Conservation (phyloP, 2,113 vertebrate species). For the Marmota monax region DNA sequence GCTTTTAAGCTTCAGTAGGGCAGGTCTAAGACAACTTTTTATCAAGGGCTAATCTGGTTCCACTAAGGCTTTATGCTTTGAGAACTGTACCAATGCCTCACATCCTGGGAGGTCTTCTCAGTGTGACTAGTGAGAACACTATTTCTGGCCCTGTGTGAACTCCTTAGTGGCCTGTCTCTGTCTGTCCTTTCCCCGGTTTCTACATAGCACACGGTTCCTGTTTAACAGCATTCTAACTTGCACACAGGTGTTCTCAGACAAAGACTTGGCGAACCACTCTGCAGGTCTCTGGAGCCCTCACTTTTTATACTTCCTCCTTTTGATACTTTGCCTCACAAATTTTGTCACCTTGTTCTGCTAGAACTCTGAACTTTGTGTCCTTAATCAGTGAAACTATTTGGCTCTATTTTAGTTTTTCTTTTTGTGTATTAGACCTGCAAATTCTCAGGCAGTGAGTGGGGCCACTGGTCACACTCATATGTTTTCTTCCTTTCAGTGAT, state of each 20-base stretch:
- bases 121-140: background rate
- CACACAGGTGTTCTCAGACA: background rate
- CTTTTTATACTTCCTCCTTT: no score
- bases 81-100: background rate
- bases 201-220: background rate
- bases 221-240: background rate
- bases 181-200: background rate
- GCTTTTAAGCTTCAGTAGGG: background rate
- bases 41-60: background rate
- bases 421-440: background rate
- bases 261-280: background rate
- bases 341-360: background rate
- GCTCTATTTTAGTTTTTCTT: background rate
- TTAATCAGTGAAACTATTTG: background rate
- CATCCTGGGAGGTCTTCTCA: no score
- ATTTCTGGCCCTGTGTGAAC: background rate
- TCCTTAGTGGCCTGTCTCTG: background rate
- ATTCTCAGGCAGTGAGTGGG: background rate
- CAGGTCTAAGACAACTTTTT: background rate
- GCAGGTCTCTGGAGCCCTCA: no score
- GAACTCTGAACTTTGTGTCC: background rate
- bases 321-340: background rate
- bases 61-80: background rate
- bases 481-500: background rate
- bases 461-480: fast-evolving